phyloP scores from a whole-genome alignment of 1,140 invertebrate genomes.

The Uloborus diversus region DNA sequence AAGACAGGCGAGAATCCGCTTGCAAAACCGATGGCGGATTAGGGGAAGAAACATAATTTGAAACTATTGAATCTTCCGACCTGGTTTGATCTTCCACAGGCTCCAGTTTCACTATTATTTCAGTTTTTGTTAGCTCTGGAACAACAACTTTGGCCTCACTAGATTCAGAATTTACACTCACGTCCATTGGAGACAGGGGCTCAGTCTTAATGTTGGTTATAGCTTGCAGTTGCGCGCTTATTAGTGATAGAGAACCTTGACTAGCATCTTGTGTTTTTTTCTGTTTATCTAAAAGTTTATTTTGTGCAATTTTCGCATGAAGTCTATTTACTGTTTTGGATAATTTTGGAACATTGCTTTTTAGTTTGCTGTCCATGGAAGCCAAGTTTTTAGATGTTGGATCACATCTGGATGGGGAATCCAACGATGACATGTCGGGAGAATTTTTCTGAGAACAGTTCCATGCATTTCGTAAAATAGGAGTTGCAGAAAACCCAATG shows the following conservation, averaged over 20 bases:
- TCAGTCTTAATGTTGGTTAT: slow-evolving; percentile 16
- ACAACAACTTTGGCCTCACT: slow-evolving; percentile 22
- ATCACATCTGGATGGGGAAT: slow-evolving; percentile 22
- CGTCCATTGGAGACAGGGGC: slow-evolving; percentile 26
- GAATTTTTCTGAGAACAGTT: slow-evolving; percentile 49
- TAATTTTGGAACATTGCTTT: slow-evolving; percentile 61
- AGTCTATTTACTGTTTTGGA: slow-evolving; percentile 69
- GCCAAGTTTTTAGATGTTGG: background rate
- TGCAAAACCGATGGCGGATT: slow-evolving; percentile 26
- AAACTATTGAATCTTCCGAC: slow-evolving; percentile 32
- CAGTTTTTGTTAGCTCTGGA: slow-evolving; percentile 1
- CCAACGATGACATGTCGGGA: slow-evolving; percentile 28
- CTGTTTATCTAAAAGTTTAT: slow-evolving; percentile 68
- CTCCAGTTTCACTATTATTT: slow-evolving; percentile 32
- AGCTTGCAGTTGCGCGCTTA: slow-evolving; percentile 4
- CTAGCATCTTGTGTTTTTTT: slow-evolving; percentile 64
- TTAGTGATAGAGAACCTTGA: slow-evolving; percentile 34
- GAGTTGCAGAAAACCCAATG: slow-evolving; percentile 33
- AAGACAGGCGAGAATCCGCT: slow-evolving; percentile 33
- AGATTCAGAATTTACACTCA: slow-evolving; percentile 38
- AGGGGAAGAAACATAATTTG: slow-evolving; percentile 37
- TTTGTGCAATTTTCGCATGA: slow-evolving; percentile 69
- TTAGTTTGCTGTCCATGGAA: slow-evolving; percentile 47
- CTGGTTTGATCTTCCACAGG: background rate
- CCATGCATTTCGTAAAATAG: slow-evolving; percentile 44